A percentile compares a stretch with the other conserved stretches of the same genome.
phyloP scores from a whole-genome alignment of 2,797 vertebrate genomes.

The Clarias fuscus region DNA sequence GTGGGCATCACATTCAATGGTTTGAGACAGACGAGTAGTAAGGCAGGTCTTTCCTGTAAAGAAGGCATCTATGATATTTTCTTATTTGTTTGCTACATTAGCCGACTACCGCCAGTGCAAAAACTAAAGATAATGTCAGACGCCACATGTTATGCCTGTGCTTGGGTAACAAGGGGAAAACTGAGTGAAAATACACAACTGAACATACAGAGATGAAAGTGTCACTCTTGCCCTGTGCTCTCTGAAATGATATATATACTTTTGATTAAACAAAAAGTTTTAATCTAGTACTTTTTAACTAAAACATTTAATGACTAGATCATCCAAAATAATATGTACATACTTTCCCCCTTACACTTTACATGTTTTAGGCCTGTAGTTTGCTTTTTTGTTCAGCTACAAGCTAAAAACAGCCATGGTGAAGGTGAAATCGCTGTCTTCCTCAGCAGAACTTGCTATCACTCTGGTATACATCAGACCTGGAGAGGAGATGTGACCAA shows the following conservation, averaged over 20 bases:
- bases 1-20: not conserved
- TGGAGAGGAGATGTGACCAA: not conserved
- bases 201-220: not conserved
- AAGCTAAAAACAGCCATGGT: not conserved
- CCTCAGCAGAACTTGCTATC: not conserved
- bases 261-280: not conserved
- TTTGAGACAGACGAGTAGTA: not conserved
- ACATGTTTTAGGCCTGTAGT: not conserved
- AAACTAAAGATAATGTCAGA: not conserved
- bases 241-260: not conserved
- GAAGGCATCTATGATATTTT: not conserved
- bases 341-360: not conserved
- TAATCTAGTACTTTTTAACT: not conserved
- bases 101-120: not conserved
- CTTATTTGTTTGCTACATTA: not conserved
- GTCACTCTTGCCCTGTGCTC: not conserved
- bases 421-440: not conserved
- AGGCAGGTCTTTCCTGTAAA: not conserved
- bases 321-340: not conserved
- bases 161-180: not conserved
- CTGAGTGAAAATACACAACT: not conserved
- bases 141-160: not conserved
- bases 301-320: not conserved
- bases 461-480: not conserved
- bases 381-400: not conserved